Evolutionary conservation across 2,113 vertebrate species (phyloP).

Genomic region (Gallinago paraguaiae): DNA sequence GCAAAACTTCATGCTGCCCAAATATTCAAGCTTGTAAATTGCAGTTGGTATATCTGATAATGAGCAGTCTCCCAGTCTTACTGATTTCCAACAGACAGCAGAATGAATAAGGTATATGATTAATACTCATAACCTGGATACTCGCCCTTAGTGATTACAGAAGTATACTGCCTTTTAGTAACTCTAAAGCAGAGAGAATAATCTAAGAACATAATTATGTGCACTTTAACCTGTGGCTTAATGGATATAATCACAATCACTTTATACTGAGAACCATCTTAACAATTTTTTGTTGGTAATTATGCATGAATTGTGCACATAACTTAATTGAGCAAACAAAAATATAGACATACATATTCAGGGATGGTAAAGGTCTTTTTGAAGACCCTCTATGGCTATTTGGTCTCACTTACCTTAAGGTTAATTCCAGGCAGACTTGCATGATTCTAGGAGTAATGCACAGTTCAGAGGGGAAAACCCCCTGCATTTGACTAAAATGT

Average conservation of each 20-base stretch:
- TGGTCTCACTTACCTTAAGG: not conserved
- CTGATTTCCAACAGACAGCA: not conserved
- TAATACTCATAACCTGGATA: not conserved
- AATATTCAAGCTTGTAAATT: not conserved
- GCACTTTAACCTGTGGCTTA: not conserved
- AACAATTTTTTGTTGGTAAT: not conserved
- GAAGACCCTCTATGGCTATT: not conserved
- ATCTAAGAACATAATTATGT: not conserved
- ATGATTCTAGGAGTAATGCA: not conserved
- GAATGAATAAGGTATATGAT: not conserved
- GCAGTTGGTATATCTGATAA: not conserved
- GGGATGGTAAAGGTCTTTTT: not conserved
- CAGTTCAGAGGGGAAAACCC: not conserved
- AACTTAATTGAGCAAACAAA: not conserved
- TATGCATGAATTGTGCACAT: not conserved
- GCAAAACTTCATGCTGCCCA: not conserved
- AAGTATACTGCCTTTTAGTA: not conserved
- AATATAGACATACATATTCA: not conserved
- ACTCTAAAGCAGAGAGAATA: not conserved
- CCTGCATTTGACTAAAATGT: not conserved
- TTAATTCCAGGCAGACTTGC: not conserved
- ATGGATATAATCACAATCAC: not conserved
- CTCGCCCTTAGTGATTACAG: not conserved
- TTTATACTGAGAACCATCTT: not conserved
- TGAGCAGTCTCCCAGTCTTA: not conserved